A percentile compares a stretch with the other conserved stretches of the same genome.
These are phyloP conservation scores for Carassius auratus DNA, from an alignment of 2,113 vertebrate species.

Conservation along the genomic window DNA sequence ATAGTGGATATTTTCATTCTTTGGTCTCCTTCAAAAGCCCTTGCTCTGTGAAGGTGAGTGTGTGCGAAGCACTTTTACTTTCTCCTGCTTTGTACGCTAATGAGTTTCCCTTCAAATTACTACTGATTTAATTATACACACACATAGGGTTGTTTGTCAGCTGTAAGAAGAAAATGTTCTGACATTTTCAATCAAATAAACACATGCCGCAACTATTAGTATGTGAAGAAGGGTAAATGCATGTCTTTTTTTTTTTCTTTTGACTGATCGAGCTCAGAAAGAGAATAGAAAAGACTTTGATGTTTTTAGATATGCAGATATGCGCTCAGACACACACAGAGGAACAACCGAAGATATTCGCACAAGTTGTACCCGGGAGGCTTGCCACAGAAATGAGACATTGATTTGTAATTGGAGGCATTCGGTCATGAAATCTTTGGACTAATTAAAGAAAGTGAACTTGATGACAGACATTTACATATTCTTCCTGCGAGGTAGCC, in stretches of 20 bases:
- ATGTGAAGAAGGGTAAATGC: background rate
- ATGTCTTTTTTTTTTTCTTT: background rate
- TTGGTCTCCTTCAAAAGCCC: background rate
- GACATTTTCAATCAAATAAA: background rate
- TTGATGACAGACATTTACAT: slow-evolving; percentile 72
- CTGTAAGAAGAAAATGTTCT: background rate
- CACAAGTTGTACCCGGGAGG: slow-evolving; percentile 56
- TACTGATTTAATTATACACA: slow-evolving; percentile 60
- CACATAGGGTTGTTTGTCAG: slow-evolving; percentile 33
- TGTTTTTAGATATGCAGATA: background rate
- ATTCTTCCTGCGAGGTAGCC: slow-evolving; percentile 62
- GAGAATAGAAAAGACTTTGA: slow-evolving; percentile 13
- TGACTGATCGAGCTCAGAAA: background rate
- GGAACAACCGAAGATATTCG: background rate
- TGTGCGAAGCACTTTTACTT: slow-evolving; percentile 39
- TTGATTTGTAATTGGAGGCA: slow-evolving; percentile 79
- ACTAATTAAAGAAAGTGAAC: slow-evolving; percentile 78
- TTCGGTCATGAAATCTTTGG: slow-evolving; percentile 76
- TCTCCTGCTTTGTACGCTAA: slow-evolving; percentile 51
- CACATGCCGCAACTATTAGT: background rate
- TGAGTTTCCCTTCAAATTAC: slow-evolving; percentile 64
- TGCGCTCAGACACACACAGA: background rate
- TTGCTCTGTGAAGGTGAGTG: background rate
- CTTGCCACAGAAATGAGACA: slow-evolving; percentile 72
- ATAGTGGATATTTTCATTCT: too few species aligned